phyloP scores from a whole-genome alignment of 2,113 vertebrate species.

The Dicerorhinus sumatrensis region DNA sequence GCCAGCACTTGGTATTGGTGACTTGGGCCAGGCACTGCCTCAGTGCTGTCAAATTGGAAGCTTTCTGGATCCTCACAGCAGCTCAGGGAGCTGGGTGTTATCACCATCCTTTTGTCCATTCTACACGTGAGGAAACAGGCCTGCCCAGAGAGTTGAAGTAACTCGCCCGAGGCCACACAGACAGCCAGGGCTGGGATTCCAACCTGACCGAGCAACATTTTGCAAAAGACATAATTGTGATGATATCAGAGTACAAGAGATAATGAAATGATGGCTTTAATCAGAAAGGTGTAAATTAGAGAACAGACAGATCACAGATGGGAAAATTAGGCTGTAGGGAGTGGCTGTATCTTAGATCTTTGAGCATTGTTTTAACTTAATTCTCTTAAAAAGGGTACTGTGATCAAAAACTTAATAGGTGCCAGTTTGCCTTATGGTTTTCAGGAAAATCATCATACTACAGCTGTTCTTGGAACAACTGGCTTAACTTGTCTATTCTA shows the following conservation, averaged over 20 bases:
- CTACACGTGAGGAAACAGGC: neutral
- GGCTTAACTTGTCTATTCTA: neutral
- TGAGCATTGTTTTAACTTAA: neutral
- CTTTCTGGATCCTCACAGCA: neutral
- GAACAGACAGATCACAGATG: neutral
- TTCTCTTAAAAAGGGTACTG: neutral
- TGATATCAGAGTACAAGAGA: neutral
- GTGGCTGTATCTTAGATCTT: neutral
- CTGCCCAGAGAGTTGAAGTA: neutral
- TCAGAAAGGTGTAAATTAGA: neutral
- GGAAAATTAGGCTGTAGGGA: neutral
- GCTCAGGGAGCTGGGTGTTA: neutral
- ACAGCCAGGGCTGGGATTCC: neutral
- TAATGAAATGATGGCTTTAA: neutral
- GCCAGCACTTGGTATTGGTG: too few species aligned
- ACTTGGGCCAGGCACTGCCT: neutral
- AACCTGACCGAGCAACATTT: neutral
- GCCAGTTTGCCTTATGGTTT: neutral
- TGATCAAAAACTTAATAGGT: neutral
- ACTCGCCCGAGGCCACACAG: neutral
- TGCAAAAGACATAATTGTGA: neutral
- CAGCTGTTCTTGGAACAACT: neutral
- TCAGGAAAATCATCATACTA: neutral
- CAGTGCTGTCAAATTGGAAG: neutral
- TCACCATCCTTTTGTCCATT: neutral